Evolutionary conservation across 2,888 invertebrate genomes (phyloP).

Genomic region (Drosophila vallismaia): DNA sequence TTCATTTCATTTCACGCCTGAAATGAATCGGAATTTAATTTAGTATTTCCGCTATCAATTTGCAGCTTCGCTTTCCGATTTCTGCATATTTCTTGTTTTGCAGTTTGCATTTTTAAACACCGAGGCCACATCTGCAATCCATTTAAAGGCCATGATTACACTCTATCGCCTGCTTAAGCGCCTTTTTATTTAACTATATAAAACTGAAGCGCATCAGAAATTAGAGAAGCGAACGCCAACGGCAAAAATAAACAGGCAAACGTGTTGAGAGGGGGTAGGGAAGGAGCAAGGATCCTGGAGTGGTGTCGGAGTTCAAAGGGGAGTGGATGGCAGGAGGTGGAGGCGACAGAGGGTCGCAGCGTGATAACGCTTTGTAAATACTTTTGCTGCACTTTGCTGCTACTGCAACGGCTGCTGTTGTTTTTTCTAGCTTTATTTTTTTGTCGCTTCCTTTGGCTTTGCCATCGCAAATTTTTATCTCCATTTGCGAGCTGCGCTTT

Average conservation of each 20-base stretch:
- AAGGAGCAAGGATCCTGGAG: slow-evolving; percentile 2
- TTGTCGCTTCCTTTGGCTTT: slow-evolving; percentile 73
- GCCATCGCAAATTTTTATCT: slow-evolving; percentile 77
- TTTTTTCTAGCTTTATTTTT: slow-evolving; percentile 45
- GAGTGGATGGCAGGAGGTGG: slow-evolving; percentile 19
- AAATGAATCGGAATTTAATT: slow-evolving; percentile 33
- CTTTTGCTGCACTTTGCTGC: slow-evolving; percentile 79
- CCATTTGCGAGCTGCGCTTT: slow-evolving; percentile 73
- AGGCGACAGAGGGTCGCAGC: slow-evolving; percentile 63
- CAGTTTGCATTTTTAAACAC: not conserved
- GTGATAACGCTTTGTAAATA: slow-evolving; percentile 78
- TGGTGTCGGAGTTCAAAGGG: slow-evolving; percentile 58
- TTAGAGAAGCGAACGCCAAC: slow-evolving; percentile 73
- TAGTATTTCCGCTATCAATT: not conserved
- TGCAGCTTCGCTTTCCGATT: slow-evolving; percentile 1
- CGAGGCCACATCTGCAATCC: slow-evolving; percentile 22
- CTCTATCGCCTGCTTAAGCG: slow-evolving; percentile 58
- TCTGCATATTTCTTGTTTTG: slow-evolving; percentile 1
- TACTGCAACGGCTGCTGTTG: slow-evolving; percentile 48
- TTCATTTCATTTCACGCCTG: not conserved
- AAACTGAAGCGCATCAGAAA: slow-evolving; percentile 64
- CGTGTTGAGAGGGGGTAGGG: slow-evolving; percentile 50
- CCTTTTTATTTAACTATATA: slow-evolving; percentile 70
- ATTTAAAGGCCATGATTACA: slow-evolving; percentile 41
- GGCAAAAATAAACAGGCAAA: slow-evolving; percentile 70